Evolutionary conservation across 2,888 invertebrate species (phyloP).

Genomic region (Luperina testacea): DNA sequence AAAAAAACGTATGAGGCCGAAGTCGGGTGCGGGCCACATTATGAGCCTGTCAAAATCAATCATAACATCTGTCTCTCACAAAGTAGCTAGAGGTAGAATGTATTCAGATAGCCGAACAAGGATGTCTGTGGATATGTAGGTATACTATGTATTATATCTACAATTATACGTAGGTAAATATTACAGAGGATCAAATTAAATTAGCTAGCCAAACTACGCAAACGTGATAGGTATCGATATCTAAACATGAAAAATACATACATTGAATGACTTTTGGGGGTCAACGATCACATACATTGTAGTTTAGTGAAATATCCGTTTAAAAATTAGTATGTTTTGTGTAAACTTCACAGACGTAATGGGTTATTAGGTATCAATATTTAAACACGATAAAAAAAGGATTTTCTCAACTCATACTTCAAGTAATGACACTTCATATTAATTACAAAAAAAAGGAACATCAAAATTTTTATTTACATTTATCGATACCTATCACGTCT

Average conservation of each 20-base stretch:
- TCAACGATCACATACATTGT: neutral
- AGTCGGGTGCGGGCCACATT: slow-evolving; percentile 57
- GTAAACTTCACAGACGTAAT: neutral
- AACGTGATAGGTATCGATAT: neutral
- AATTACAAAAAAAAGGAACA: neutral
- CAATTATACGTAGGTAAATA: neutral
- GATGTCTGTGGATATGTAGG: slow-evolving; percentile 25
- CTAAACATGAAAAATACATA: neutral
- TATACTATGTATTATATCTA: slow-evolving; percentile 1
- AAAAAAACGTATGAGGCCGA: slow-evolving; percentile 48
- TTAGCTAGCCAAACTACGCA: neutral
- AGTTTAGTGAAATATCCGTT: neutral
- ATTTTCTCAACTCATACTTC: neutral
- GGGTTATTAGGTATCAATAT: neutral
- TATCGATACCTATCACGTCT: too few species aligned
- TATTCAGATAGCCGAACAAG: slow-evolving; percentile 33
- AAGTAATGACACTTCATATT: neutral
- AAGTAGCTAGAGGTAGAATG: slow-evolving; percentile 41
- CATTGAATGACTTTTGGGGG: too few species aligned
- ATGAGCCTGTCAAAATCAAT: slow-evolving; percentile 62
- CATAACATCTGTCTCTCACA: slow-evolving; percentile 50
- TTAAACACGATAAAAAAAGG: neutral
- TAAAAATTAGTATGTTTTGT: neutral
- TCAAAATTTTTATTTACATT: too few species aligned
- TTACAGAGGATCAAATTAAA: neutral